Base-by-base conservation (phyloP, 2,888 invertebrate species). In the Clitarchus hookeri region DNA sequence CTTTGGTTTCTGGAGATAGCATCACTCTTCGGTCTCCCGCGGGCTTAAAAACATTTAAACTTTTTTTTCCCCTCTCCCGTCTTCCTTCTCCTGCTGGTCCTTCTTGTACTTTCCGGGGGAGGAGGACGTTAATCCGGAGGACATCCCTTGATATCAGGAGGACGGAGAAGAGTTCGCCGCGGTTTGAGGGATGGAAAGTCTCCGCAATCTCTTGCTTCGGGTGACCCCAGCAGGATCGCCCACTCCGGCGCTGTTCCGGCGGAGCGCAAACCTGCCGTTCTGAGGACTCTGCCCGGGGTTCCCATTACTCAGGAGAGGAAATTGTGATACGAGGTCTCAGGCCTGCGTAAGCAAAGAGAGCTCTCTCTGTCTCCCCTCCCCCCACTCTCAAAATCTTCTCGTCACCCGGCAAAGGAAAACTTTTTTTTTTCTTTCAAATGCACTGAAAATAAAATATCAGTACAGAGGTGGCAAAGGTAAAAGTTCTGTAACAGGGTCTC, bases 1-100 rank as follows among this genome's bases (percentile, higher is more conserved):
- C 65, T 65, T 65, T 65, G 65, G 65, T 23, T 65, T n/a, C 65
- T 65, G 65, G 65, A 65, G 65, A 65, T 65, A 65, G 65, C 65
- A 65, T 65, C 65, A 23, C 65, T 6, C 65, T 65, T 65, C 65
- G 65, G 65, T 65, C 65, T 23, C 65, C 65, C 65, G 13, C 0
- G 65, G 65, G 65, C 65, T 65, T n/a, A n/a, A n/a, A 6, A 65
- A 65, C 65, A 65, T 65, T 65, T 65, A 65, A 65, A n/a, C 65
- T 23, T 65, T 65, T 65, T 65, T 65, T 65, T 23, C 16, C n/a
- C 65, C 19, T 6, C 2, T 65, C n/a, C 16, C 65, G 23, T 65
- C 65, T n/a, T 23, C 65, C 36, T 36, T 36, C 36, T 36, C 4
- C 36, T 36, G 36, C 65, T 23, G 65, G 19, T 23, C n/a, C 23